A percentile compares a stretch with the other conserved stretches of the same genome.
phyloP scores from a whole-genome alignment of 2,113 vertebrate species.

The Brienomyrus brachyistius region DNA sequence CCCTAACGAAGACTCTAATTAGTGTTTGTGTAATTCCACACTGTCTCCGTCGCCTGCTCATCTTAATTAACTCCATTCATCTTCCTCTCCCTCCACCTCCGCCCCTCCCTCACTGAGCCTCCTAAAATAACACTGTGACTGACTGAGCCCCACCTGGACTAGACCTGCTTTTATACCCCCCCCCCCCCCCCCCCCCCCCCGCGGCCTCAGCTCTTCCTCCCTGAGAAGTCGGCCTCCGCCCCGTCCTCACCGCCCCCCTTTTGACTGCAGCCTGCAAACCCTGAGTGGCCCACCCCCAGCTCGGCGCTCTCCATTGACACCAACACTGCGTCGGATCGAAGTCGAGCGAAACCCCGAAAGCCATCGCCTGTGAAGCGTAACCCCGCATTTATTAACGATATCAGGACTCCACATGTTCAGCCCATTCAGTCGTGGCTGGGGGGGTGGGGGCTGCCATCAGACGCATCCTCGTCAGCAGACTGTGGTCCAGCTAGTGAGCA shows the following conservation, averaged over 20 bases:
- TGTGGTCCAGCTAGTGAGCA: background rate
- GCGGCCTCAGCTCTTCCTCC: background rate
- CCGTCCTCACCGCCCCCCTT: background rate
- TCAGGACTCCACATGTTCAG: background rate
- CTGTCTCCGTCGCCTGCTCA: constrained; percentile 71
- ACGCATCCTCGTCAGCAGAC: background rate
- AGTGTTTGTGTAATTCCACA: constrained; percentile 79
- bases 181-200: constrained; percentile 9
- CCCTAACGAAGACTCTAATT: constrained; percentile 77
- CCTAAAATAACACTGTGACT: constrained; percentile 69
- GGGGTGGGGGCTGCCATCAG: background rate
- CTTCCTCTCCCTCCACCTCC: constrained; percentile 65
- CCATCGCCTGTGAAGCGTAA: background rate
- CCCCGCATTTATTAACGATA: background rate
- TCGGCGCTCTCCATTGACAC: background rate
- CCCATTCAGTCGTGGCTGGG: background rate
- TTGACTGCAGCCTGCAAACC: background rate
- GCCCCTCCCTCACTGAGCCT: constrained; percentile 45
- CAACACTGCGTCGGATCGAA: no score
- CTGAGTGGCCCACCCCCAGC: background rate
- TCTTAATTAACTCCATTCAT: constrained; percentile 79
- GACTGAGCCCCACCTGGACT: constrained; percentile 67
- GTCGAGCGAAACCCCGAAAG: background rate
- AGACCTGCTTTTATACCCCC: constrained; percentile 63
- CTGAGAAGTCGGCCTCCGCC: constrained; percentile 22